Base-by-base conservation (phyloP, 2,888 invertebrate genomes). In the Metellina segmentata region DNA sequence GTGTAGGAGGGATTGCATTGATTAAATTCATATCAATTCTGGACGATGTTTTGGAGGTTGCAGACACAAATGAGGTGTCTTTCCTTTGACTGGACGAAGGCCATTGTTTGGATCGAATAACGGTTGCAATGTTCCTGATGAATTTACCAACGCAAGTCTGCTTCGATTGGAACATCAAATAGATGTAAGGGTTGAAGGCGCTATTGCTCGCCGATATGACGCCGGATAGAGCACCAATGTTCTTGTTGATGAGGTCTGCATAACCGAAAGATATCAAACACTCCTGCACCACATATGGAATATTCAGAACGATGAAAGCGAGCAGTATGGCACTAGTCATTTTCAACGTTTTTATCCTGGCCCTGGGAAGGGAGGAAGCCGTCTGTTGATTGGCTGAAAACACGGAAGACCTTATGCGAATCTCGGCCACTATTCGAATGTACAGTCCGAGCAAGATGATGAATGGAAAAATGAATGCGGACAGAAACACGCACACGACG, bases 291-390 rank as follows among this genome's bases (percentile, higher is more conserved):
- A 93, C 83, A n/a, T 93, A 93, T 0, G 93, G 93, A 7, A 92
- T 11, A 72, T 85, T 90, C 7, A 88, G 77, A 8, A 91, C 20
- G 1, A 93, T 77, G 87, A 93, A 93, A 0, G 89, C 72, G 16
- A 74, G 49, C 11, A 93, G 86, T n/a, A 93, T 91, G 51, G 82
- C 91, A 9, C 85, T 61, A 8, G 95, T 95, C 95, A 95, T 95
- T 93, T 94, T 95, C 52, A 95, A 93, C 4, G 95, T 95, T 92
- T 95, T 95, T 16, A 94, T 94, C 93, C 95, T 95, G 8, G 95
- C 95, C 86, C 94, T 94, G 13, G 95, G 94, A 48, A 95, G 93
- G 7, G 93, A 88, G 7, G 90, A 89, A 4, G 78, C 85, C 11
- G 74, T 91, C 19, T 88, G 87, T 20, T 91, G 83, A 11, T 71